Evolutionary conservation across 2,888 invertebrate species (phyloP).

Genomic region (Lepidonotus clava): DNA sequence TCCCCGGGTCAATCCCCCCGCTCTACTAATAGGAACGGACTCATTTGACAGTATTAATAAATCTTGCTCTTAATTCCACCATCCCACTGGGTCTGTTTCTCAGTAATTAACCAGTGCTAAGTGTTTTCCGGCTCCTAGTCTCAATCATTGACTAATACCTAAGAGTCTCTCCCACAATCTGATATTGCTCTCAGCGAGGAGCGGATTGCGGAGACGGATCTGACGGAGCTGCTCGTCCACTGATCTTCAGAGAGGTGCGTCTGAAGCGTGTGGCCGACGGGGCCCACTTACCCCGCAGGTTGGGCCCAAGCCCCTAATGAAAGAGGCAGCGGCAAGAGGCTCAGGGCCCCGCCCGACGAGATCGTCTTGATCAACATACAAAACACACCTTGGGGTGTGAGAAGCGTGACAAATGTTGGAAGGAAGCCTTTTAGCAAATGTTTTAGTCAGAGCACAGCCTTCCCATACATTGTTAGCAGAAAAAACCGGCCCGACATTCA

Average conservation of each 20-base stretch:
- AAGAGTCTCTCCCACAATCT: constrained; percentile 20
- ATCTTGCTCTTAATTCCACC: not conserved
- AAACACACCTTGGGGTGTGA: constrained; percentile 29
- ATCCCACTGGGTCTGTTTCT: not conserved
- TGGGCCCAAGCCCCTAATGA: not conserved
- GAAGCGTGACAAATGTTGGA: constrained; percentile 10
- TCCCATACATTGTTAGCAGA: too few species aligned
- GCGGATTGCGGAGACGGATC: not conserved
- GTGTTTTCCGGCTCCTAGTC: constrained; percentile 5
- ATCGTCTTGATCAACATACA: constrained; percentile 40
- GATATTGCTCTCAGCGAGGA: not conserved
- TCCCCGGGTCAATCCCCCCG: not conserved
- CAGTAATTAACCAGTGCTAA: constrained; percentile 32
- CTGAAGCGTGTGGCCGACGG: not conserved
- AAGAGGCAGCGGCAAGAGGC: constrained; percentile 12
- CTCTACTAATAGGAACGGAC: not conserved
- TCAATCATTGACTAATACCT: constrained; percentile 2
- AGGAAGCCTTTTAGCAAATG: not conserved
- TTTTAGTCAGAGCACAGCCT: too few species aligned
- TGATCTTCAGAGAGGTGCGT: constrained; percentile 4
- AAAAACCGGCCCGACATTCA: too few species aligned
- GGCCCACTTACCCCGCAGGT: not conserved
- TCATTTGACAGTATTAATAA: not conserved
- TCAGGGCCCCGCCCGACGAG: not conserved
- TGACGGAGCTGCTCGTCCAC: not conserved